These are phyloP conservation scores for Bombus superbus DNA, from an alignment of 1,140 invertebrate genomes.

Conservation along the genomic window DNA sequence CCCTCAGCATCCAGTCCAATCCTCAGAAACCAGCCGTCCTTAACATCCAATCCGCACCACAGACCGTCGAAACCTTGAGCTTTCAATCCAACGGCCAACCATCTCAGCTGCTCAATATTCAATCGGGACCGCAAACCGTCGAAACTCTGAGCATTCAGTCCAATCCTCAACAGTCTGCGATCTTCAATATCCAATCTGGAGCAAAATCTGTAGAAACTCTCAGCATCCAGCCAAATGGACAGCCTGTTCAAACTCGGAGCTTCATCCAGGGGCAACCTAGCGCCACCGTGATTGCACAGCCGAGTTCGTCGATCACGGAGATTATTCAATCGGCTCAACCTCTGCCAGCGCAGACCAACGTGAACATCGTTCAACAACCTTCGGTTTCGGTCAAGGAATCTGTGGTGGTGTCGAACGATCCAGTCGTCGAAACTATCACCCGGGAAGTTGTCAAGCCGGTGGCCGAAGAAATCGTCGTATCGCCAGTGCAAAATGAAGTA, in stretches of 20 bases:
- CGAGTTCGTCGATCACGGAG: not conserved
- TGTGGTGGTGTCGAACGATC: not conserved
- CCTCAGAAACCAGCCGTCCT: not conserved
- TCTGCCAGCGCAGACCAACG: not conserved
- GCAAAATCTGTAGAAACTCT: not conserved
- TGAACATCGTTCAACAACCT: not conserved
- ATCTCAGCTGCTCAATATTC: not conserved
- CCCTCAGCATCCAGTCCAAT: not conserved
- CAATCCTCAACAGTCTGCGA: not conserved
- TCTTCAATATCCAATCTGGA: not conserved
- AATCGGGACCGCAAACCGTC: not conserved
- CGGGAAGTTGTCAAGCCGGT: not conserved
- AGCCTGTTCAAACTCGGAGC: not conserved
- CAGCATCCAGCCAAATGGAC: not conserved
- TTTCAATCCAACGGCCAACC: not conserved
- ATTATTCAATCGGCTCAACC: not conserved
- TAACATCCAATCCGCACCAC: not conserved
- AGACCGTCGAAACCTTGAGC: not conserved
- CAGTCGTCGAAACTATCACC: not conserved
- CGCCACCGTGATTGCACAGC: not conserved
- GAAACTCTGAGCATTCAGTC: not conserved
- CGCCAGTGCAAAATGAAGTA: not conserved
- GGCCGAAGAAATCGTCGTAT: not conserved
- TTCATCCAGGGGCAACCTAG: not conserved
- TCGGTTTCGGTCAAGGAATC: not conserved